Evolutionary conservation across 2,888 invertebrate species (phyloP), one percentile per base, ranked within the genome.

Genomic region (Meghimatium bilineatum): DNA sequence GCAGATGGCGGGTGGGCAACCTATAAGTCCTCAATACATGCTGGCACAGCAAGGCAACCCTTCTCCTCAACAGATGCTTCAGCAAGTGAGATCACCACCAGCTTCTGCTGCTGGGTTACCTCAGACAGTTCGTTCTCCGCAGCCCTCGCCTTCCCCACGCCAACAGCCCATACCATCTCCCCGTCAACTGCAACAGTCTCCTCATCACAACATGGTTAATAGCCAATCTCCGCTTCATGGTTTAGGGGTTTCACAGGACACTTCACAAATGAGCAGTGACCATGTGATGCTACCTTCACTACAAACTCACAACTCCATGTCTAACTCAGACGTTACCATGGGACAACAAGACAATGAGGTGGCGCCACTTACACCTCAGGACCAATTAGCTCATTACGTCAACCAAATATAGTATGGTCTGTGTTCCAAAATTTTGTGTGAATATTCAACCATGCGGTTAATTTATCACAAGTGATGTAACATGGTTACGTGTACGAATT

Each of bases 361-460:
- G 86, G 88, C 89, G 76, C 95, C 96, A 86, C 95, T 97, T 95
- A 97, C 97, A 91, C 97, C 97, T 92, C 97, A 97, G 95, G 98
- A 98, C 95, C 97, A 98, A 95, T 96, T 98, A 93, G 96, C 97
- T 91, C 97, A 97, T 95, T 98, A 97, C 95, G 98, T 98, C 93
- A 98, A 98, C 86, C 93, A 93, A 79, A 93, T 94, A 44, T 78
- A 83, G 56, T 67, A 49, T 23, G 44, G 5, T 44, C 34, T 67
- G 6, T 44, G 44, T 67, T 20, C 60, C 38, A 14, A 63, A 63
- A 44, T 66, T 67, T 63, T 63, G 76, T 82, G 67, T 82, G 76
- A 76, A 75, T 76, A 75, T 76, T n/a, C 44, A 26, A 44, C 72
- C 29, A 14, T 49, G 34, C 63, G n/a, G 32, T 36, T 82, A 82